These are phyloP conservation scores for Sclerodermus sp. DNA, from an alignment of 2,888 invertebrate genomes.

Conservation along the genomic window DNA sequence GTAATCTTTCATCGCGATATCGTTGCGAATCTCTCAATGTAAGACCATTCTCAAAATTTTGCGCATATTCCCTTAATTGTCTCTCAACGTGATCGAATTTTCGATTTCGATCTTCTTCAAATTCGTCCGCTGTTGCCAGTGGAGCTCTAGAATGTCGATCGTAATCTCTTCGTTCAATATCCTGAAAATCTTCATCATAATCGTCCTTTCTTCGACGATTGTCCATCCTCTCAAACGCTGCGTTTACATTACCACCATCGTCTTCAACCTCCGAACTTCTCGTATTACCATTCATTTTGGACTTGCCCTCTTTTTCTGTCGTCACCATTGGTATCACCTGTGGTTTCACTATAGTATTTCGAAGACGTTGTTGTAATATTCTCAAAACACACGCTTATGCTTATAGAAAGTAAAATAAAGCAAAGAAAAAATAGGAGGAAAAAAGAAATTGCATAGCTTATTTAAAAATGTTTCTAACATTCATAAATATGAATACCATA, in stretches of 20 bases:
- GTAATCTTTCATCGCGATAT: slow-evolving; percentile 23
- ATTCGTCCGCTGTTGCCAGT: slow-evolving; percentile 5
- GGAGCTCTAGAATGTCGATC: slow-evolving; percentile 6
- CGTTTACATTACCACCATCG: slow-evolving; percentile 24
- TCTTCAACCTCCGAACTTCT: slow-evolving; percentile 1
- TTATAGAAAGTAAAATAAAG: not conserved
- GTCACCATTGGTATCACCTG: slow-evolving; percentile 22
- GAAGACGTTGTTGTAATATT: not conserved
- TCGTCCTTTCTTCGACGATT: slow-evolving; percentile 12
- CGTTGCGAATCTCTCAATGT: slow-evolving; percentile 31
- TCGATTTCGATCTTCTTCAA: slow-evolving; percentile 19
- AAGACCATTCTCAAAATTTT: slow-evolving; percentile 44
- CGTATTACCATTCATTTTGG: slow-evolving; percentile 5
- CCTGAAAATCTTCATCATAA: not conserved
- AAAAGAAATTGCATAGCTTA: no score
- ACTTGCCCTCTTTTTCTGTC: slow-evolving; percentile 36
- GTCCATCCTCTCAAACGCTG: slow-evolving; percentile 33
- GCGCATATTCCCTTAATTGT: slow-evolving; percentile 42
- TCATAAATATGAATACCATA: no score
- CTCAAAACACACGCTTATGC: not conserved
- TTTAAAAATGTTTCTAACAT: no score
- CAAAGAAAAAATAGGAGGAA: no score
- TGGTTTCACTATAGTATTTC: slow-evolving; percentile 19
- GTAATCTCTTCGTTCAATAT: slow-evolving; percentile 14
- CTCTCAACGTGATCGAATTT: slow-evolving; percentile 30